Evolutionary conservation across 2,888 invertebrate species (phyloP).

Genomic region (Drosophila seclusa): DNA sequence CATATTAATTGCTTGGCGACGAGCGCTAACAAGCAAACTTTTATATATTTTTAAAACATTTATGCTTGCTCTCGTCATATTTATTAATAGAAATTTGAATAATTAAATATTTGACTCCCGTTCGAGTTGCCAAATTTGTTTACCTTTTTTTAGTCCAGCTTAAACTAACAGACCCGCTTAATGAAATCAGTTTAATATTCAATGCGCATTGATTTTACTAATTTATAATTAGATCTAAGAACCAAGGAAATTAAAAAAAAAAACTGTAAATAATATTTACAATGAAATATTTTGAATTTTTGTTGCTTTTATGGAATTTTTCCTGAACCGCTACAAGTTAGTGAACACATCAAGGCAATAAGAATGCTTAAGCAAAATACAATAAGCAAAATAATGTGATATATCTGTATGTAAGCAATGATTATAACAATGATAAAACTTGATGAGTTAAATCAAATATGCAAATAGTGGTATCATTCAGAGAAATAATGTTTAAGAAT

Average conservation of each 20-base stretch:
- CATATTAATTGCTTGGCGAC: slow-evolving; percentile 9
- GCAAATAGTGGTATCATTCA: not conserved
- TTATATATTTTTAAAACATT: slow-evolving; percentile 12
- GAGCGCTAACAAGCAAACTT: slow-evolving; percentile 8
- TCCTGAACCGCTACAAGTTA: not conserved
- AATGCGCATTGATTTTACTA: not conserved
- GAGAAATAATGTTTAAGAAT: not conserved
- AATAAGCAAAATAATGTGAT: not conserved
- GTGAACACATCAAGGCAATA: not conserved
- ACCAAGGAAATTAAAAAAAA: no score
- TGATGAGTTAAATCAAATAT: not conserved
- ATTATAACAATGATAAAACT: no score
- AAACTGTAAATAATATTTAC: no score
- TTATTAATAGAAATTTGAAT: not conserved
- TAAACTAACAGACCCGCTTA: slow-evolving; percentile 3
- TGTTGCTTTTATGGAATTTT: not conserved
- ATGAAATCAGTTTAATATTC: not conserved
- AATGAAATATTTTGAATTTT: not conserved
- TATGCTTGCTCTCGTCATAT: slow-evolving; percentile 3
- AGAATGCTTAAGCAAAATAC: not conserved
- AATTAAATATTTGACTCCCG: not conserved
- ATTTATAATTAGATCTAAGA: no score
- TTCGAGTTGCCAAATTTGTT: not conserved
- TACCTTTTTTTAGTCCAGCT: slow-evolving; percentile 16
- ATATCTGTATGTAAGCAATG: not conserved